These are phyloP conservation scores for Chelonus insularis DNA, from an alignment of 1,140 invertebrate genomes.

Conservation along the genomic window DNA sequence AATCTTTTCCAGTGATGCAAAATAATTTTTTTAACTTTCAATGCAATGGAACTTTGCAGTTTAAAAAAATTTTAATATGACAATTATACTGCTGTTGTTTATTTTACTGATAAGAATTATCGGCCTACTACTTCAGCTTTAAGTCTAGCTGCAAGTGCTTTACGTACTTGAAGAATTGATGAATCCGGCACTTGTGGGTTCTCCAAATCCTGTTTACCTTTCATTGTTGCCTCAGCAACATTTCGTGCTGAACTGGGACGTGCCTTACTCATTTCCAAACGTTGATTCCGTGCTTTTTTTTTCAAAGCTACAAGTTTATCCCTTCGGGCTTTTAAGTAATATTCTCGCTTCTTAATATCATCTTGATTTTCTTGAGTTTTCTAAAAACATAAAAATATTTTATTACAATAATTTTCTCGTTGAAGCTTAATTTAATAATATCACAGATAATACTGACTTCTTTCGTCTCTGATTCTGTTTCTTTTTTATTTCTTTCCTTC, in stretches of 20 bases:
- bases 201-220: conserved; percentile 45
- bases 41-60: too few species aligned
- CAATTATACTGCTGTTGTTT: too few species aligned
- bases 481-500: neutral
- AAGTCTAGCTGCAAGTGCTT: conserved; percentile 79
- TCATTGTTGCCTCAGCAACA: conserved; percentile 52
- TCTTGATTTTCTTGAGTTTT: conserved; percentile 54
- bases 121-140: conserved; percentile 75
- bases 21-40: too few species aligned
- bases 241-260: conserved; percentile 54
- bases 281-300: conserved; percentile 79
- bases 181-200: conserved; percentile 52
- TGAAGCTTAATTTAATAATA: neutral
- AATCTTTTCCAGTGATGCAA: too few species aligned
- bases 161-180: conserved; percentile 73
- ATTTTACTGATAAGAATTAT: conserved; percentile 2
- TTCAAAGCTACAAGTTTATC: conserved; percentile 89
- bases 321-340: conserved; percentile 83
- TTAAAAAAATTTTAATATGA: too few species aligned
- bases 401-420: neutral
- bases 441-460: too few species aligned
- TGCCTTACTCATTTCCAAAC: conserved; percentile 63
- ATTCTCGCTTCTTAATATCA: conserved; percentile 78
- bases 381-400: neutral
- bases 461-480: too few species aligned